phyloP scores from a whole-genome alignment of 2,797 vertebrate genomes.

The Lagocephalus sceleratus region DNA sequence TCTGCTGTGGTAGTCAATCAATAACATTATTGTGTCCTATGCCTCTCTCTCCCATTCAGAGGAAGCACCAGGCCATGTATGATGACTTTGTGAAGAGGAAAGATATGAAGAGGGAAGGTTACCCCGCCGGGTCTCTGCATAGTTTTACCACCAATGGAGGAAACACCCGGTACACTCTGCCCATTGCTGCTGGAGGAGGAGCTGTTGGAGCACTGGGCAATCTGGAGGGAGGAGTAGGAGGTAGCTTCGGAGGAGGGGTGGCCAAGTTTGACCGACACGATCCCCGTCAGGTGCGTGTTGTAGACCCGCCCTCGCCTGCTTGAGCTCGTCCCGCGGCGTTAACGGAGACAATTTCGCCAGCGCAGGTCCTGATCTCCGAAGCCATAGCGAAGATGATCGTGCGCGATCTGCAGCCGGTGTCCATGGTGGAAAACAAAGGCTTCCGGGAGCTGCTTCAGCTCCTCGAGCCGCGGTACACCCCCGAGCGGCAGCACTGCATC shows the following conservation, averaged over 20 bases:
- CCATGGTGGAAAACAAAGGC: constrained; percentile 78
- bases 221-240: constrained; percentile 60
- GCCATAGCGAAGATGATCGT: constrained; percentile 83
- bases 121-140: constrained; percentile 69
- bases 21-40: constrained; percentile 14
- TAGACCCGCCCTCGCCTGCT: not conserved
- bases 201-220: constrained; percentile 47
- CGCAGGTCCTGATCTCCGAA: constrained; percentile 77
- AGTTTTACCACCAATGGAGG: constrained; percentile 64
- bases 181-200: constrained; percentile 44
- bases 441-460: constrained; percentile 80
- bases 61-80: constrained; percentile 82
- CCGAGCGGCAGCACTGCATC: constrained; percentile 75
- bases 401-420: constrained; percentile 77
- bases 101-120: constrained; percentile 82
- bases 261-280: constrained; percentile 79
- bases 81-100: constrained; percentile 85
- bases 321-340: not conserved
- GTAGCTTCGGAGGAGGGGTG: constrained; percentile 58
- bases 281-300: constrained; percentile 72
- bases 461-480: constrained; percentile 79
- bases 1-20: constrained; percentile 3
- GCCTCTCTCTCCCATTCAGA: constrained; percentile 52
- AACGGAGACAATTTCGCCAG: not conserved
- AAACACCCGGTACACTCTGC: constrained; percentile 54